phyloP scores from a whole-genome alignment of 2,888 invertebrate genomes.

The Eurois occulta region DNA sequence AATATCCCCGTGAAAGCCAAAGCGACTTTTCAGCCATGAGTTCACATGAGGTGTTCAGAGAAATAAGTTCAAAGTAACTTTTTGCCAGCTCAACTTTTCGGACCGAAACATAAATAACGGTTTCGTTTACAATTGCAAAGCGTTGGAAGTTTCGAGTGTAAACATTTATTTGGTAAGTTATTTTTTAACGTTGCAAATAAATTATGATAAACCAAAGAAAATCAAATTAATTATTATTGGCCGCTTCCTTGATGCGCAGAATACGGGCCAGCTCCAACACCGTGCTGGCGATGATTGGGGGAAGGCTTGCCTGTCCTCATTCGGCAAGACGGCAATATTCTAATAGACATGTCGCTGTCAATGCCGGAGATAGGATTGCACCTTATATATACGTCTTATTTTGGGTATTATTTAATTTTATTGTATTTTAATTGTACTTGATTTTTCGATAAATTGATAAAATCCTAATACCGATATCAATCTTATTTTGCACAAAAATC shows the following conservation, averaged over 20 bases:
- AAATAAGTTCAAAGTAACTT: background rate
- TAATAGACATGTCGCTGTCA: background rate
- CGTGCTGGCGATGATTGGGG: background rate
- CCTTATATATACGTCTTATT: background rate
- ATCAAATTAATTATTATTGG: background rate
- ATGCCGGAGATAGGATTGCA: background rate
- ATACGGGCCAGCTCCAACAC: background rate
- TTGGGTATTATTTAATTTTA: background rate
- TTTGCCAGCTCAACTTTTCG: background rate
- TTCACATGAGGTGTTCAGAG: background rate
- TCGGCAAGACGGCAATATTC: background rate
- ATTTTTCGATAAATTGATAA: no score
- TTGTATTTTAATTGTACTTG: no score
- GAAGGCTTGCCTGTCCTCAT: background rate
- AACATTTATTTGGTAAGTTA: background rate
- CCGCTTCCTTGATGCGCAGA: background rate
- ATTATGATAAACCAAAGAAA: background rate
- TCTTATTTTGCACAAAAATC: conserved; percentile 4
- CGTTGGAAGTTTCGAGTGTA: background rate
- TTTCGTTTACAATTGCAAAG: background rate
- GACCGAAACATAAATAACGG: background rate
- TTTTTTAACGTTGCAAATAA: background rate
- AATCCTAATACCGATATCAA: background rate
- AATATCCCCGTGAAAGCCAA: background rate
- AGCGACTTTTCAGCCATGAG: background rate